Evolutionary conservation across 1,140 invertebrate genomes (phyloP).

Genomic region (Metaphire vulgaris): DNA sequence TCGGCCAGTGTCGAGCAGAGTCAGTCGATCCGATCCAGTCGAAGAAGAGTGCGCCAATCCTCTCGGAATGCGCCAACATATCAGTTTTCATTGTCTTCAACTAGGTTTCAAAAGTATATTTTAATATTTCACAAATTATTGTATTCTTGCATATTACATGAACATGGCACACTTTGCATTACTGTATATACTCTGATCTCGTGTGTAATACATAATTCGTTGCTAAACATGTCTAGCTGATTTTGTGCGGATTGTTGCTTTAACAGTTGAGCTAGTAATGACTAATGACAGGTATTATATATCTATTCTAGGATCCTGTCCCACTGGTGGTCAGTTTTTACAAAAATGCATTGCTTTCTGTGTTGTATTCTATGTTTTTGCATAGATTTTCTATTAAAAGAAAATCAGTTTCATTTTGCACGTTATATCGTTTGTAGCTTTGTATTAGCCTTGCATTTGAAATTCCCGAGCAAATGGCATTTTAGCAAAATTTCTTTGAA

Average conservation of each 20-base stretch:
- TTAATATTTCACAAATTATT: neutral
- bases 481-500: neutral
- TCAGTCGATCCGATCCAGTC: too few relatives aligned
- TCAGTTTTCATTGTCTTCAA: neutral
- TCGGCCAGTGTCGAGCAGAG: too few relatives aligned
- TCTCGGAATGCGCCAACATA: neutral
- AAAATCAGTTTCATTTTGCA: neutral
- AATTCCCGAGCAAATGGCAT: neutral
- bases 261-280: neutral
- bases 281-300: neutral
- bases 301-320: neutral
- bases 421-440: neutral
- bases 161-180: neutral
- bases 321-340: neutral
- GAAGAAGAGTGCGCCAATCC: too few relatives aligned
- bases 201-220: neutral
- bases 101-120: neutral
- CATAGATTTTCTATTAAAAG: neutral
- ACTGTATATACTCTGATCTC: conserved; percentile 1
- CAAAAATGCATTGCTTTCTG: neutral
- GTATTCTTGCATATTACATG: neutral
- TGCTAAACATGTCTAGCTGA: neutral
- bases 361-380: neutral
- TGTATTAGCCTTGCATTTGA: neutral
- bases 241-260: neutral